Conservation (phyloP, 2,113 vertebrate species). For the Xiphophorus hellerii region DNA sequence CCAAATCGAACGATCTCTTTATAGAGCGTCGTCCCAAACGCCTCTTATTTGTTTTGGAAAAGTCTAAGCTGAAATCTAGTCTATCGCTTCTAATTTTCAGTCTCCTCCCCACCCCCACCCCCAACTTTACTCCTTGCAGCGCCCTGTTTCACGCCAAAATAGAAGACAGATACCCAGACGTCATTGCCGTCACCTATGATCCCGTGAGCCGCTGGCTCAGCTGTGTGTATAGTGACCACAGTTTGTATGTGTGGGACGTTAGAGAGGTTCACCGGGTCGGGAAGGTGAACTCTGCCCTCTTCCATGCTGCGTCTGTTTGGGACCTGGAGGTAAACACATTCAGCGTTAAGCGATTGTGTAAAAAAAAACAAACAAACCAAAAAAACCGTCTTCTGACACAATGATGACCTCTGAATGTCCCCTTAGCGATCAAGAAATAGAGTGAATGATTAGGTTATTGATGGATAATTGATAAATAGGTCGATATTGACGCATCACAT, state of each 20-base stretch:
- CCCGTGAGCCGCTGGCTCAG: conserved; percentile 90
- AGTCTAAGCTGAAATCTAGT: not conserved
- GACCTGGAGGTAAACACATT: conserved; percentile 88
- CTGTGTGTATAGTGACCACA: conserved; percentile 97
- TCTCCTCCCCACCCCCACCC: accelerated
- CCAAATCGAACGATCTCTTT: conserved; percentile 5
- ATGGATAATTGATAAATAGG: not conserved
- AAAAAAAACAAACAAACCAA: not conserved
- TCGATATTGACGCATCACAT: not conserved
- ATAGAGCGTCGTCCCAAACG: conserved; percentile 12
- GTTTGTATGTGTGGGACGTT: conserved; percentile 96
- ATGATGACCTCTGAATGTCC: not conserved
- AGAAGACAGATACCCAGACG: conserved; percentile 88
- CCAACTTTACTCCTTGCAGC: conserved; percentile 67
- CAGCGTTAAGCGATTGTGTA: not conserved
- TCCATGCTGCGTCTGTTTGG: conserved; percentile 93
- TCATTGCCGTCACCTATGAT: conserved; percentile 91
- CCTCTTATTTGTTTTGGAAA: not conserved
- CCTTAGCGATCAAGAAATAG: not conserved
- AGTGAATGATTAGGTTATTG: conserved; percentile 6
- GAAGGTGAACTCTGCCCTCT: conserved; percentile 93
- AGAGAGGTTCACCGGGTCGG: conserved; percentile 89
- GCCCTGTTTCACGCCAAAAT: conserved; percentile 81
- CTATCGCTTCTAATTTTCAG: not conserved
- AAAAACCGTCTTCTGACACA: not conserved